Conservation (phyloP, 2,113 vertebrate species). For the Paradisaea rubra region DNA sequence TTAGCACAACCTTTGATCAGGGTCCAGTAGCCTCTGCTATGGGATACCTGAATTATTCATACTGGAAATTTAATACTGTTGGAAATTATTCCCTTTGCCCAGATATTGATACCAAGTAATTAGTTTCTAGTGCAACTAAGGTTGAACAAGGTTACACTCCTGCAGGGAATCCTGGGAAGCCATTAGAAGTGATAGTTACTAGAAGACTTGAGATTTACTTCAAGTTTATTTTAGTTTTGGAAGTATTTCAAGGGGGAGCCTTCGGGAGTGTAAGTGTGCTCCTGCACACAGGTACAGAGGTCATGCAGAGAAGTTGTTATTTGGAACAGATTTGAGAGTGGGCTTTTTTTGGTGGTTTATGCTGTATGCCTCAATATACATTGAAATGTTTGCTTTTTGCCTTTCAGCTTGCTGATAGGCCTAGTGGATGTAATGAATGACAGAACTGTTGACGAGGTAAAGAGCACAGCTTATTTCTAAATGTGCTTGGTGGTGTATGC, state of each 20-base stretch:
- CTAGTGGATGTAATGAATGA: conserved; percentile 85
- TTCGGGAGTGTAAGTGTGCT: neutral
- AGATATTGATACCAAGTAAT: neutral
- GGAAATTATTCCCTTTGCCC: neutral
- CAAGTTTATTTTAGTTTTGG: neutral
- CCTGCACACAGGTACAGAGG: accelerated
- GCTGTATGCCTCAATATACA: neutral
- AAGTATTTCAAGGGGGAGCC: neutral
- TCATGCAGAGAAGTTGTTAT: neutral
- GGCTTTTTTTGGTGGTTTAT: neutral
- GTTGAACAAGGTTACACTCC: neutral
- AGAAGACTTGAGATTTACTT: neutral
- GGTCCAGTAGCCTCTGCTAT: neutral
- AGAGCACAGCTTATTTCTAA: neutral
- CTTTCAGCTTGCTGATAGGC: conserved; percentile 81
- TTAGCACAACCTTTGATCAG: neutral
- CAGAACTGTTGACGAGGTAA: conserved; percentile 85
- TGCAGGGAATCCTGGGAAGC: neutral
- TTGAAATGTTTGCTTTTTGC: neutral
- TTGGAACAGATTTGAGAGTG: neutral
- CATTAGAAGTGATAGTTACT: neutral
- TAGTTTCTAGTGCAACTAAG: neutral
- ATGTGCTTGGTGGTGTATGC: neutral
- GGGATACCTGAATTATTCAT: neutral
- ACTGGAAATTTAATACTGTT: neutral